Evolutionary conservation across 2,113 vertebrate species (phyloP).

Genomic region (Chunga burmeisteri): DNA sequence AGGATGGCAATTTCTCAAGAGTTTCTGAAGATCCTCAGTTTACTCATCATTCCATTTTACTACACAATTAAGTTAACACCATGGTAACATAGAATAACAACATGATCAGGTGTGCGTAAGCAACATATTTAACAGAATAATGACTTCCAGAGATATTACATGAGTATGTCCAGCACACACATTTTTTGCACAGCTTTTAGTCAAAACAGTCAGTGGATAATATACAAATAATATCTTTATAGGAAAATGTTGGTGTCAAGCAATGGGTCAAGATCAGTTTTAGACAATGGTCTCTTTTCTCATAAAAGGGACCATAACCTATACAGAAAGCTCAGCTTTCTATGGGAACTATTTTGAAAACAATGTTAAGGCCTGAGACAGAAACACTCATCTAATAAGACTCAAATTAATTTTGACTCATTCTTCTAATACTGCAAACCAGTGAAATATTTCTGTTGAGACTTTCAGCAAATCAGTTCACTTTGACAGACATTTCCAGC

Average conservation of each 20-base stretch:
- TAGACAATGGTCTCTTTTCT: neutral
- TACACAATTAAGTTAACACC: neutral
- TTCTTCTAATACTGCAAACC: neutral
- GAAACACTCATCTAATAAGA: neutral
- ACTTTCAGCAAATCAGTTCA: neutral
- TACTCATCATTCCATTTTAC: neutral
- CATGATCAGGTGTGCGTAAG: neutral
- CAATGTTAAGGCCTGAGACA: neutral
- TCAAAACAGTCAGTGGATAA: neutral
- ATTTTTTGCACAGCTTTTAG: neutral
- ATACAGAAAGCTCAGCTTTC: neutral
- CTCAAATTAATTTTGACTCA: neutral
- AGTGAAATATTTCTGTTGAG: neutral
- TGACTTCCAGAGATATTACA: neutral
- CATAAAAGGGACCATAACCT: neutral
- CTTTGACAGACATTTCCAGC: neutral
- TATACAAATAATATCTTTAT: neutral
- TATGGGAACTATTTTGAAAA: neutral
- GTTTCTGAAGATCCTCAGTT: neutral
- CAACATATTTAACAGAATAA: neutral
- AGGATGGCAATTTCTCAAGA: neutral
- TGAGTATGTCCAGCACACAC: neutral
- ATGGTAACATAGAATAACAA: neutral
- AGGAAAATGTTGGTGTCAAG: neutral
- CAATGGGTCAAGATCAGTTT: neutral